These are phyloP conservation scores for Callyntrura sp. DNA, from an alignment of 2,888 invertebrate species.

Conservation along the genomic window DNA sequence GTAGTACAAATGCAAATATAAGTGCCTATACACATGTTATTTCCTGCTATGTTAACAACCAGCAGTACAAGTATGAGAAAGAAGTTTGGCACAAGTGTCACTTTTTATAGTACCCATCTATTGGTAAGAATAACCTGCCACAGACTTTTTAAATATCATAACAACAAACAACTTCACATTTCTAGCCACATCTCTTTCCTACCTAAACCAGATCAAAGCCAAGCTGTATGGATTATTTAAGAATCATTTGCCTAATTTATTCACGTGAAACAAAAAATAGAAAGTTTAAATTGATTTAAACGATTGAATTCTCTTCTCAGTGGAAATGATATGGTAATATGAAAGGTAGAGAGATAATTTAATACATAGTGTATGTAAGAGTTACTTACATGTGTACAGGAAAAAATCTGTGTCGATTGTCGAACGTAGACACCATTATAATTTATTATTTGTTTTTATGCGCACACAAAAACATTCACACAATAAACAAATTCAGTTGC, in stretches of 20 bases:
- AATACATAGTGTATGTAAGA: too few relatives aligned
- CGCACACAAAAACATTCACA: conserved; percentile 23
- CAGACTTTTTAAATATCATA: too few relatives aligned
- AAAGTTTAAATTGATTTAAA: background rate
- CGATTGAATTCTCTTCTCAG: background rate
- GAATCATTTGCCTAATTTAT: background rate
- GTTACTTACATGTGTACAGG: background rate
- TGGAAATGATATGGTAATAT: background rate
- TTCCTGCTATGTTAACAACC: background rate
- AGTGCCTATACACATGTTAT: too few relatives aligned
- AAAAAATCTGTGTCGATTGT: conserved; percentile 17
- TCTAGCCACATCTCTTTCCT: too few relatives aligned
- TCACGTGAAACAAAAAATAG: too few relatives aligned
- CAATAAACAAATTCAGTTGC: conserved; percentile 74
- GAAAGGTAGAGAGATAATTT: background rate
- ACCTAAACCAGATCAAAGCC: too few relatives aligned
- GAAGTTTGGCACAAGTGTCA: background rate
- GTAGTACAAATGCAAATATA: conserved; percentile 39
- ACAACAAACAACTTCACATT: too few relatives aligned
- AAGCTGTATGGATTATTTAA: background rate
- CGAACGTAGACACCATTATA: conserved; percentile 38
- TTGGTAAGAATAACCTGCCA: background rate
- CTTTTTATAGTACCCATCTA: background rate
- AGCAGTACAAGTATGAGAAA: background rate
- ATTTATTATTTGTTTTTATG: conserved; percentile 59